Conservation (phyloP, 2,113 vertebrate genomes). For the Parus major region DNA sequence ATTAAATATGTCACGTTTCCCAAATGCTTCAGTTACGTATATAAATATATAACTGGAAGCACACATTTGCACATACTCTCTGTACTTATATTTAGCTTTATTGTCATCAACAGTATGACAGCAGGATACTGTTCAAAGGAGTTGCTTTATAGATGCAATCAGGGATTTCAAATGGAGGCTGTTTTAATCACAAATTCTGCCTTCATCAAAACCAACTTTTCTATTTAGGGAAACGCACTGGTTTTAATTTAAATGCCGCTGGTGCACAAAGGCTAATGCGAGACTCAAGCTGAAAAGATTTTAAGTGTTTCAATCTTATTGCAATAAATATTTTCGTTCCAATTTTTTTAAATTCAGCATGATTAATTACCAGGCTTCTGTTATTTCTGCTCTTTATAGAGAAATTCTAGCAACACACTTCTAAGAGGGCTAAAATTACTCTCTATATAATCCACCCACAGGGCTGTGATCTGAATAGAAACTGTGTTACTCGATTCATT, state of each 20-base stretch:
- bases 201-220: conserved; percentile 33
- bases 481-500: conserved; percentile 26
- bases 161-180: conserved; percentile 1
- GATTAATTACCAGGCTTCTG: conserved; percentile 30
- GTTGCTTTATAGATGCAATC: conserved; percentile 22
- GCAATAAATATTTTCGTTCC: conserved; percentile 41
- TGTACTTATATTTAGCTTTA: conserved; percentile 5
- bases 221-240: background rate
- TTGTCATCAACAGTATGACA: background rate
- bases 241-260: conserved; percentile 54
- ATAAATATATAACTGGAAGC: background rate
- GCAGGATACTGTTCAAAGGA: conserved; percentile 29
- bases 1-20: background rate
- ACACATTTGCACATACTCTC: background rate
- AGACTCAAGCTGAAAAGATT: background rate
- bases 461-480: conserved; percentile 34
- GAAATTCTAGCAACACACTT: conserved; percentile 1
- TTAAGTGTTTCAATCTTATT: conserved; percentile 26
- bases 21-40: background rate
- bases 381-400: conserved; percentile 14
- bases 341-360: background rate
- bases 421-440: conserved; percentile 30
- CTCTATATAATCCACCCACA: background rate
- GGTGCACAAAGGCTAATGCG: background rate
- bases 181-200: conserved; percentile 25